Percentiles rank a stretch among this genome's conserved stretches.
These are phyloP conservation scores for Seison nebaliae DNA, from an alignment of 1,140 invertebrate species.

Conservation along the genomic window DNA sequence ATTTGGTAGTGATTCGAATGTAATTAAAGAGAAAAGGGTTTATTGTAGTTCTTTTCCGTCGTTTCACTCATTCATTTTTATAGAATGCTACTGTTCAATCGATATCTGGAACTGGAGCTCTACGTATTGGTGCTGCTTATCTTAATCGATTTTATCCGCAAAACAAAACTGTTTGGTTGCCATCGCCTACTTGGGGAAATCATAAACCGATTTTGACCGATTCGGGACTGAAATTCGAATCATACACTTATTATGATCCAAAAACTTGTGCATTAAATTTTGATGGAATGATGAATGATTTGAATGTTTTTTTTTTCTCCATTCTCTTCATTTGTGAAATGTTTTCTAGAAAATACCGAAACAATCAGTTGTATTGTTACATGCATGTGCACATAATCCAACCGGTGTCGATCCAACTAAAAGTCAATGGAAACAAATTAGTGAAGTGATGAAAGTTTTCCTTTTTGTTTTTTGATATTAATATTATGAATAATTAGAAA, in stretches of 20 bases:
- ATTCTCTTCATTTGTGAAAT: slow-evolving; percentile 1
- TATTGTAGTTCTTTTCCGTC: slow-evolving; percentile 16
- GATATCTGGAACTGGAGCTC: slow-evolving; percentile 84
- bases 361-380: slow-evolving; percentile 62
- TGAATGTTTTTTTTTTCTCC: not conserved
- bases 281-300: slow-evolving; percentile 56
- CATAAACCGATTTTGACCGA: slow-evolving; percentile 61
- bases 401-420: slow-evolving; percentile 53
- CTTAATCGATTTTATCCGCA: slow-evolving; percentile 45
- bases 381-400: slow-evolving; percentile 96
- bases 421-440: slow-evolving; percentile 63
- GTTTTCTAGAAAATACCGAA: slow-evolving; percentile 57
- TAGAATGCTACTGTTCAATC: slow-evolving; percentile 52
- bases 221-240: slow-evolving; percentile 52
- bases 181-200: slow-evolving; percentile 90
- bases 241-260: slow-evolving; percentile 80
- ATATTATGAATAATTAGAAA: slow-evolving; percentile 18
- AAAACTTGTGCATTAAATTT: slow-evolving; percentile 84
- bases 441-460: slow-evolving; percentile 45
- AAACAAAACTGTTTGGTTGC: slow-evolving; percentile 61
- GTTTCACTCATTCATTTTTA: slow-evolving; percentile 16
- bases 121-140: slow-evolving; percentile 50
- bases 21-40: slow-evolving; percentile 48
- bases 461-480: not conserved
- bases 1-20: slow-evolving; percentile 50